Base-by-base conservation (phyloP, 2,888 invertebrate species). In the Sipunculus nudus region DNA sequence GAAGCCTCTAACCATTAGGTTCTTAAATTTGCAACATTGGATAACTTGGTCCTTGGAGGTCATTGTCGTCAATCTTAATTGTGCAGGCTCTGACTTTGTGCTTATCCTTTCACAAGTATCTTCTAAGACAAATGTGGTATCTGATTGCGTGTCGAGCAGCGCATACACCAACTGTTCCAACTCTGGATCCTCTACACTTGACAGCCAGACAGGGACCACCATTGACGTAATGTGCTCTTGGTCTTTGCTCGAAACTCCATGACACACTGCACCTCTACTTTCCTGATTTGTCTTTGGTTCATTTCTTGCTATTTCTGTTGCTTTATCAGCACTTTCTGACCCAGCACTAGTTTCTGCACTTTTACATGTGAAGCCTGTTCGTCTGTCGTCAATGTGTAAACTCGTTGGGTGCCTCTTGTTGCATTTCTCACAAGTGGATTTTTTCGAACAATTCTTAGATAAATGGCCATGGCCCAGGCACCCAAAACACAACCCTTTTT, bases 181-280 rank as follows among this genome's bases (percentile, higher is more conserved):
- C 5, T 58, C 39, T 23, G 66, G 69, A 16, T 49, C 47, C 10
- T 48, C 31, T 3, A 38, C 19, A 45, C 47, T 52, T 3, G 64
- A 63, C 5, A 71, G 23, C 47, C 56, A 67, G 3, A 70, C 70
- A 16, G 70, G 70, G 1, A 71, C 50, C 46, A 73, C 61, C 60
- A 59, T 54, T 16, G 63, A 59, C 3, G 52, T 26, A 25, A n/a
- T 52, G 8, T 8, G 10, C 10, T 25, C 47, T 25, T 19, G 8
- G 47, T 8, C 19, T 19, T 43, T 13, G 8, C 19, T 43, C 8
- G 43, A 32, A 32, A 13, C n/a, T 10, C 23, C 5, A 25, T 39
- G 46, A 32, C 19, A 55, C 53, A 10, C n/a, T 21, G 3, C 32
- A 16, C 16, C 29, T 5, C 35, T 39, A 13, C 40, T 32, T n/a